Conservation (phyloP, 2,797 vertebrate species). For the Argyrosomus regius region DNA sequence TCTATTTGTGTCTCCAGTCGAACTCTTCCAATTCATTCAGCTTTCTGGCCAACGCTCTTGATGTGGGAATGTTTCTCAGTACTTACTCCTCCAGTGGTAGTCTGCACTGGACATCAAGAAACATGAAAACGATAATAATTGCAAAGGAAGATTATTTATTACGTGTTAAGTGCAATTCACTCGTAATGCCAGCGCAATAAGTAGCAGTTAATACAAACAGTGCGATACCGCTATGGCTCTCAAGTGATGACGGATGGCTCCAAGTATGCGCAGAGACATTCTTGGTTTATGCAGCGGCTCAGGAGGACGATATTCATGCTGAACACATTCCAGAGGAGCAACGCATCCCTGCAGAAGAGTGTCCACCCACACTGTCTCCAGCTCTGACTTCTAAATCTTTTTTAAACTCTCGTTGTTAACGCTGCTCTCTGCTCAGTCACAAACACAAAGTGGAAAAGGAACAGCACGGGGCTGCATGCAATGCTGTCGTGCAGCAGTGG, state of each 20-base stretch:
- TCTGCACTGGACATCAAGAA: conserved; percentile 17
- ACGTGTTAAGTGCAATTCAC: conserved; percentile 75
- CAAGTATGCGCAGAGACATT: conserved; percentile 84
- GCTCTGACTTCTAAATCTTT: conserved; percentile 18
- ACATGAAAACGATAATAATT: conserved; percentile 65
- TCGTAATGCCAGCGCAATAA: conserved; percentile 78
- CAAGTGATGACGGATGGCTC: conserved; percentile 80
- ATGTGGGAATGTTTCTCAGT: not conserved
- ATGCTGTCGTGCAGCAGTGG: not conserved
- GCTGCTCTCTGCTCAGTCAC: conserved; percentile 4
- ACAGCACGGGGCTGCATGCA: not conserved
- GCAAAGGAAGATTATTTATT: conserved; percentile 75
- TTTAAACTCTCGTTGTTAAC: not conserved
- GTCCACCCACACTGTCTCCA: conserved; percentile 39
- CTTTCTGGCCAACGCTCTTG: no score
- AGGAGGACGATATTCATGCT: conserved; percentile 84
- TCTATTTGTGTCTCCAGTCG: no score
- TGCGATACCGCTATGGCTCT: conserved; percentile 68
- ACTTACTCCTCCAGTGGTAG: not conserved
- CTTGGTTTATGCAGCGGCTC: conserved; percentile 83
- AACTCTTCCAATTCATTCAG: not conserved
- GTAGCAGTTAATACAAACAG: conserved; percentile 81
- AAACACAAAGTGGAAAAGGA: not conserved
- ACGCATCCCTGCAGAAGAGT: conserved; percentile 76
- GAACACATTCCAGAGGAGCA: conserved; percentile 83